Evolutionary conservation across 2,888 invertebrate genomes (phyloP), one percentile per base, ranked within the genome.

Genomic region (Drosophila dives): DNA sequence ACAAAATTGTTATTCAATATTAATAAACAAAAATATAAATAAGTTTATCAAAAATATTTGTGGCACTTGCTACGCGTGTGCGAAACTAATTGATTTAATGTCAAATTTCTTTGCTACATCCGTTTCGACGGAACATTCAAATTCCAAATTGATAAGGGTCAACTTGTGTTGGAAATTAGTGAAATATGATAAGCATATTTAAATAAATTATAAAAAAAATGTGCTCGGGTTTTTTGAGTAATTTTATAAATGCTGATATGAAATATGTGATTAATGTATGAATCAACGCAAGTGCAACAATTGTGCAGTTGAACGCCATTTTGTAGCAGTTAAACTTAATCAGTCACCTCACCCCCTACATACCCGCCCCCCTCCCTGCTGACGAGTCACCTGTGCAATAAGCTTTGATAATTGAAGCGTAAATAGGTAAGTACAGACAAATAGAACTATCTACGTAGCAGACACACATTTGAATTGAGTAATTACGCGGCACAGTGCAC

Each of bases 341-440:
- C n/a, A 15, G 8, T 15, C n/a, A 51, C 33, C 1, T n/a, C 3
- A 1, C 15, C 17, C 51, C 33, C 1, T n/a, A 1, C 6, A 7
- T 1, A 5, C 33, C 20, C 0, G 1, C 32, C 23, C 3, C 23
- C 15, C 12, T 1, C 5, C 8, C n/a, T 15, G 3, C 26, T 11
- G 23, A 29, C 50, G 23, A 26, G 11, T 65, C 61, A 65, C 49
- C 72, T 56, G 53, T 23, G 56, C 77, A 53, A 66, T 77, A 77
- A 65, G 70, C 75, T 50, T 54, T 64, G 61, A 58, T 75, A 79
- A 77, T 84, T 80, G 88, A 85, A 83, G 81, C 69, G 81, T 72
- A 77, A 83, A 72, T 56, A 23, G 6, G 23, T 48, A 55, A 8
- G 34, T 10, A 68, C 63, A 64, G 20, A 72, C 64, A 76, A 67